Evolutionary conservation across 2,113 vertebrate genomes (phyloP).

Genomic region (Rhagologus leucostigma): DNA sequence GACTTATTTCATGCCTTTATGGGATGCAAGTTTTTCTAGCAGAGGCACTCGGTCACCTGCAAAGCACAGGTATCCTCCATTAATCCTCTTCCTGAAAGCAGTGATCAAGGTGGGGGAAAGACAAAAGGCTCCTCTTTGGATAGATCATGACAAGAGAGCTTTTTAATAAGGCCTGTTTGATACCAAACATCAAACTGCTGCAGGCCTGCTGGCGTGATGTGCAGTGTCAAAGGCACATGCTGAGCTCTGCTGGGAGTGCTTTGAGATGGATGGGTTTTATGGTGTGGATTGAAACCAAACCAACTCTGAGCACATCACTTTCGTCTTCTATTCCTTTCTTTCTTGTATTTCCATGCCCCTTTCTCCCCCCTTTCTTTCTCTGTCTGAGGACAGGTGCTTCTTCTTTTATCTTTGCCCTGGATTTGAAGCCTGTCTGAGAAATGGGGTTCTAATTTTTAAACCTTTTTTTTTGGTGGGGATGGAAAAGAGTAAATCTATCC

Average conservation of each 20-base stretch:
- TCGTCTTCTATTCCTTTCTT: neutral
- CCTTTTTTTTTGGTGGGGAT: no score
- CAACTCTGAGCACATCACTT: neutral
- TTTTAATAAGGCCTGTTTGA: constrained; percentile 17
- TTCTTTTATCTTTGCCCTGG: neutral
- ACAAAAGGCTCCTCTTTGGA: neutral
- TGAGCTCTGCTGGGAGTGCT: neutral
- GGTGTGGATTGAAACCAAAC: neutral
- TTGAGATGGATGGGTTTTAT: neutral
- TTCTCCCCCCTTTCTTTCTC: neutral
- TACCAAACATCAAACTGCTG: neutral
- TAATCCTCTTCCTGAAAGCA: neutral
- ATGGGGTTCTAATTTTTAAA: neutral
- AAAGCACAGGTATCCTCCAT: neutral
- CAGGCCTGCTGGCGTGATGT: neutral
- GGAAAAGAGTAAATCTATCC: neutral
- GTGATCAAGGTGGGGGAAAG: neutral
- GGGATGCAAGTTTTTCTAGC: neutral
- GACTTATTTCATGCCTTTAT: neutral
- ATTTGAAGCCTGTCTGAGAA: neutral
- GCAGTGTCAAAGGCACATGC: neutral
- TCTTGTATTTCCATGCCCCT: neutral
- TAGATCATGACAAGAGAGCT: neutral
- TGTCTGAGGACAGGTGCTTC: neutral
- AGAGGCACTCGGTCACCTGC: neutral